A percentile compares a stretch with the other conserved stretches of the same genome.
phyloP scores from a whole-genome alignment of 2,888 invertebrate species.

The Baronia brevicornis region DNA sequence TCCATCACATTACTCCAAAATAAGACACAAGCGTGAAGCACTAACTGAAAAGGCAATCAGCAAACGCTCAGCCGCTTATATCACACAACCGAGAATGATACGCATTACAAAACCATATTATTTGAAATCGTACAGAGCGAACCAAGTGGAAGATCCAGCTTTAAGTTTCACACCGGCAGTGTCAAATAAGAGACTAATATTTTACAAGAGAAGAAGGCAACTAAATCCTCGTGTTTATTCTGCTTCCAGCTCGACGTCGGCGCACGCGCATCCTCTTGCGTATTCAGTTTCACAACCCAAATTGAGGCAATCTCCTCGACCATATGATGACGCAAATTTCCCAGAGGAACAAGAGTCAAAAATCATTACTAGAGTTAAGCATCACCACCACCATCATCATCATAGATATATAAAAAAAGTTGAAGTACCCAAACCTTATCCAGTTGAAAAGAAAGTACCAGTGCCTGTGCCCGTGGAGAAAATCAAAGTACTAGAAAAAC shows the following conservation, averaged over 20 bases:
- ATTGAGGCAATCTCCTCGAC: constrained; percentile 22
- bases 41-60: constrained; percentile 29
- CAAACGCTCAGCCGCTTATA: constrained; percentile 40
- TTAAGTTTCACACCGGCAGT: constrained; percentile 25
- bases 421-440: constrained; percentile 75
- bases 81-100: constrained; percentile 18
- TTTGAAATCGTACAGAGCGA: constrained; percentile 51
- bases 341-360: constrained; percentile 43
- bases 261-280: too few relatives aligned
- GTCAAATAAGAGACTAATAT: constrained; percentile 44
- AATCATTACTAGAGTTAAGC: constrained; percentile 66
- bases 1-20: constrained; percentile 46
- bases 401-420: constrained; percentile 79
- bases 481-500: too few relatives aligned
- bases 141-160: constrained; percentile 37
- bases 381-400: constrained; percentile 80
- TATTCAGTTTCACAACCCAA: constrained; percentile 2
- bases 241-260: constrained; percentile 45
- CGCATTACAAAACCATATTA: constrained; percentile 37
- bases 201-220: constrained; percentile 44
- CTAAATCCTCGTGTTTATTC: constrained; percentile 40
- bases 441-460: constrained; percentile 35
- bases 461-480: constrained; percentile 49
- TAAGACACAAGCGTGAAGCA: constrained; percentile 29
- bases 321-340: constrained; percentile 36